Conservation (phyloP, 2,797 vertebrate species). For the Sternarchorhynchus goeldii region DNA sequence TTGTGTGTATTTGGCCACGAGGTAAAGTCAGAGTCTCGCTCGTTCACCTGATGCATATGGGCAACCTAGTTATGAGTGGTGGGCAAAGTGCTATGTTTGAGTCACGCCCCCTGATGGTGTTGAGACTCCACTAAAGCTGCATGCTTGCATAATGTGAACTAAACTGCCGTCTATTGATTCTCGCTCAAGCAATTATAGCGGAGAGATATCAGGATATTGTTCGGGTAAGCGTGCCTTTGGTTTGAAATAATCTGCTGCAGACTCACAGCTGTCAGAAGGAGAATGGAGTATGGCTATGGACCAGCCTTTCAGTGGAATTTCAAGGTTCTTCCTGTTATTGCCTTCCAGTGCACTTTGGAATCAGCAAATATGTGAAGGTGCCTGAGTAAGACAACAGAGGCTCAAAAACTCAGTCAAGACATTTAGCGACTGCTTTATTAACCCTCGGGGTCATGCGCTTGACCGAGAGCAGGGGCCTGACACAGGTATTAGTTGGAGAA, state of each 20-base stretch:
- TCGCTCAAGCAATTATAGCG: neutral
- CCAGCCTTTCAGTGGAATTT: neutral
- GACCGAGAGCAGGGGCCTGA: too few relatives aligned
- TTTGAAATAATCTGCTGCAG: neutral
- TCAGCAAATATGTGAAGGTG: neutral
- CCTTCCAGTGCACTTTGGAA: neutral
- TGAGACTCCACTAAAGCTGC: neutral
- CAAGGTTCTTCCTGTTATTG: neutral
- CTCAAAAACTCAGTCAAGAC: too few relatives aligned
- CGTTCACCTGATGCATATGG: too few relatives aligned
- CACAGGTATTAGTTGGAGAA: too few relatives aligned
- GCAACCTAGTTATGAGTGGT: too few relatives aligned
- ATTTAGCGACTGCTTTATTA: too few relatives aligned
- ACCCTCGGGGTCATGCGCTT: too few relatives aligned
- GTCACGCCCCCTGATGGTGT: neutral
- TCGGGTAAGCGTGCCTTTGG: neutral
- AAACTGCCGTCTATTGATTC: slow-evolving; percentile 22
- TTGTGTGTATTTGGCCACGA: neutral
- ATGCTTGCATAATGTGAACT: slow-evolving; percentile 23
- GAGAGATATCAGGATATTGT: slow-evolving; percentile 7
- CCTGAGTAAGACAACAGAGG: neutral
- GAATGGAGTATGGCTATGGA: neutral
- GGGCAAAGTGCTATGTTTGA: too few relatives aligned
- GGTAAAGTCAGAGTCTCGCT: neutral
- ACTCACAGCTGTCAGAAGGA: neutral